These are phyloP conservation scores for Macrotis lagotis DNA, from an alignment of 2,113 vertebrate genomes.

Conservation along the genomic window DNA sequence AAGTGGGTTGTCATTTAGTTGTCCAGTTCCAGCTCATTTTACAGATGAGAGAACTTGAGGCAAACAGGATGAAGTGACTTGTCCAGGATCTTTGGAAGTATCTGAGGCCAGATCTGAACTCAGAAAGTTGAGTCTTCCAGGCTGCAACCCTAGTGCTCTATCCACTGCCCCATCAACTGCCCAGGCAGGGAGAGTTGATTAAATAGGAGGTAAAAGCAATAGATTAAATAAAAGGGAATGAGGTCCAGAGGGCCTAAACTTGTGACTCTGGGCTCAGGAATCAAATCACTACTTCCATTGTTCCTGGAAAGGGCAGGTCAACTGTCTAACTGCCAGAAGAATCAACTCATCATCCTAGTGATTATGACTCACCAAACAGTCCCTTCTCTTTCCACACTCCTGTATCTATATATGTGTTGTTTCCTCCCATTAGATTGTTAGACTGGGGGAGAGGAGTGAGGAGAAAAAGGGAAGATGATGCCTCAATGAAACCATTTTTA, in stretches of 20 bases:
- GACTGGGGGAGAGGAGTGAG: not conserved
- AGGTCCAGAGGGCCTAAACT: not conserved
- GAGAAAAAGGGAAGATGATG: not conserved
- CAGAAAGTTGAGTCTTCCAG: not conserved
- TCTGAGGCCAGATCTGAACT: not conserved
- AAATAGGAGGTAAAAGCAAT: not conserved
- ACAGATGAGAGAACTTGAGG: not conserved
- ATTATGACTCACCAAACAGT: not conserved
- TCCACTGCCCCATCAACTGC: not conserved
- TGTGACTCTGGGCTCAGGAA: not conserved
- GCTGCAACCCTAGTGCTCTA: not conserved
- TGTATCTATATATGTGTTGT: not conserved
- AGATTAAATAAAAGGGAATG: not conserved
- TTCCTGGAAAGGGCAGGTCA: not conserved
- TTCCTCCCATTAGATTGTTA: not conserved
- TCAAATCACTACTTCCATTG: not conserved
- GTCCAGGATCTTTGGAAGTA: not conserved
- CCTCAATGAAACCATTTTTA: not conserved
- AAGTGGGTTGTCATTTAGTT: not conserved
- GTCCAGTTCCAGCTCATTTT: not conserved
- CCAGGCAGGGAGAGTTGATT: not conserved
- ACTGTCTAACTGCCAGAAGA: not conserved
- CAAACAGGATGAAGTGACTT: not conserved
- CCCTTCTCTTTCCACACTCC: not conserved
- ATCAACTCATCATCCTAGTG: not conserved